Evolutionary conservation across 92 coral and sea anemone genomes (phyloP).

Genomic region (Epizoanthus fatuus): DNA sequence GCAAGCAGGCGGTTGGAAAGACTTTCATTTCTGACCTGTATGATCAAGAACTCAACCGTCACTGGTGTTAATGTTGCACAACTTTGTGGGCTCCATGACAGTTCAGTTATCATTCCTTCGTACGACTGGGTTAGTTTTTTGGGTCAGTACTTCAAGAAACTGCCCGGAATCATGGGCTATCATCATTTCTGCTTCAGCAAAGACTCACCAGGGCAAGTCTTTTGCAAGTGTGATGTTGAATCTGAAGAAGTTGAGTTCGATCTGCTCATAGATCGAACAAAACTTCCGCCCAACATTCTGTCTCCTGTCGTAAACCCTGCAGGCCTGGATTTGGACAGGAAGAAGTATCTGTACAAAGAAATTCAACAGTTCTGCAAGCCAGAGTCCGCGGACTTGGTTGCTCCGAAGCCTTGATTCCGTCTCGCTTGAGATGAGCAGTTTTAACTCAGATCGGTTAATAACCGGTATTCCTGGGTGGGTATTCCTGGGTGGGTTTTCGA

Average conservation of each 20-base stretch:
- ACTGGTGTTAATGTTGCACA: slow-evolving; percentile 12
- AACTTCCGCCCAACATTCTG: slow-evolving; percentile 30
- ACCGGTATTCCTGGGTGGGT: no score
- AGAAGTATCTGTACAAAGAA: slow-evolving; percentile 37
- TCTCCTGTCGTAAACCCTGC: slow-evolving; percentile 19
- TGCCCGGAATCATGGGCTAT: slow-evolving; percentile 31
- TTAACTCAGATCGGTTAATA: no score
- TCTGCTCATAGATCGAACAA: background rate
- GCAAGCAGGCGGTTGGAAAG: slow-evolving; percentile 48
- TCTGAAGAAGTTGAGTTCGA: no score
- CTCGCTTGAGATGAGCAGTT: no score
- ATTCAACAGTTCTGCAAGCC: slow-evolving; percentile 41
- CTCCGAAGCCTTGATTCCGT: background rate
- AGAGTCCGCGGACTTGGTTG: slow-evolving; percentile 32
- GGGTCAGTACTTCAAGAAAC: slow-evolving; percentile 18
- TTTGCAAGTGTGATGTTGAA: no score
- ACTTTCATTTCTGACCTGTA: slow-evolving; percentile 1
- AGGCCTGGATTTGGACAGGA: slow-evolving; percentile 3
- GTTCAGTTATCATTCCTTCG: slow-evolving; percentile 21
- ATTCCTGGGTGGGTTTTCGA: no score
- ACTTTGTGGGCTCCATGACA: background rate
- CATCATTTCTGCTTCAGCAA: slow-evolving; percentile 44
- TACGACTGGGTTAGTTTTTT: slow-evolving; percentile 57
- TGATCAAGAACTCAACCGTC: slow-evolving; percentile 3
- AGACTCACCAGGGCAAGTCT: slow-evolving; percentile 12